These are phyloP conservation scores for Perizoma flavofasciatum DNA, from an alignment of 2,888 invertebrate species.

Conservation along the genomic window DNA sequence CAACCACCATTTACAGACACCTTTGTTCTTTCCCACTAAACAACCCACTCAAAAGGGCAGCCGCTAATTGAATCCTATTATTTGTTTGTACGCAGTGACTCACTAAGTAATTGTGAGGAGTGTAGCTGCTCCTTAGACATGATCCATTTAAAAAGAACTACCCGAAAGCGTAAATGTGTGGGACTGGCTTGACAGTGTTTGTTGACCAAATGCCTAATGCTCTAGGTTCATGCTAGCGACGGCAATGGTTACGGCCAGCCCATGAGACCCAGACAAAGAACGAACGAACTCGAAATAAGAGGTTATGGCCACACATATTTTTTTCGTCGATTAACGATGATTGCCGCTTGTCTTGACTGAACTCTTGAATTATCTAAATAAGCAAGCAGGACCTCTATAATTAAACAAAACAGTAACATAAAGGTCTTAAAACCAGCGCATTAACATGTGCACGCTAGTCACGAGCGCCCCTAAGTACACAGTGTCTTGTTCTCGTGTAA, in stretches of 20 bases:
- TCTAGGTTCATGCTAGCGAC: too few relatives aligned
- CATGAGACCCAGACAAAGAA: background rate
- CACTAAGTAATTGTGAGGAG: constrained; percentile 42
- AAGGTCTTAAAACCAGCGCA: constrained; percentile 45
- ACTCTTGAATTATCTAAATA: constrained; percentile 1
- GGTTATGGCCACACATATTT: background rate
- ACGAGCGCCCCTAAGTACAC: constrained; percentile 43
- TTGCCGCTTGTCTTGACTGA: constrained; percentile 2
- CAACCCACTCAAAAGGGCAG: constrained; percentile 56
- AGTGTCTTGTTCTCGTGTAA: constrained; percentile 48
- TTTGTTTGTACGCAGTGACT: constrained; percentile 56
- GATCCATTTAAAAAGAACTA: constrained; percentile 2
- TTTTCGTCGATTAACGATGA: too few relatives aligned
- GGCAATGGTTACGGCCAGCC: too few relatives aligned
- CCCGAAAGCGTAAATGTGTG: background rate
- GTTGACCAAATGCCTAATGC: background rate
- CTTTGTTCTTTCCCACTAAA: constrained; percentile 63
- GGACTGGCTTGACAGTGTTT: background rate
- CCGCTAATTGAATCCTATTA: constrained; percentile 63
- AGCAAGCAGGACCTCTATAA: constrained; percentile 22
- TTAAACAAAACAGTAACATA: constrained; percentile 36
- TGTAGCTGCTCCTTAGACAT: constrained; percentile 4
- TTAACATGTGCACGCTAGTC: constrained; percentile 52
- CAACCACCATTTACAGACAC: constrained; percentile 49
- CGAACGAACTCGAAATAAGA: too few relatives aligned